phyloP scores from a whole-genome alignment of 2,888 invertebrate species.

The Amphimallon solstitiale region DNA sequence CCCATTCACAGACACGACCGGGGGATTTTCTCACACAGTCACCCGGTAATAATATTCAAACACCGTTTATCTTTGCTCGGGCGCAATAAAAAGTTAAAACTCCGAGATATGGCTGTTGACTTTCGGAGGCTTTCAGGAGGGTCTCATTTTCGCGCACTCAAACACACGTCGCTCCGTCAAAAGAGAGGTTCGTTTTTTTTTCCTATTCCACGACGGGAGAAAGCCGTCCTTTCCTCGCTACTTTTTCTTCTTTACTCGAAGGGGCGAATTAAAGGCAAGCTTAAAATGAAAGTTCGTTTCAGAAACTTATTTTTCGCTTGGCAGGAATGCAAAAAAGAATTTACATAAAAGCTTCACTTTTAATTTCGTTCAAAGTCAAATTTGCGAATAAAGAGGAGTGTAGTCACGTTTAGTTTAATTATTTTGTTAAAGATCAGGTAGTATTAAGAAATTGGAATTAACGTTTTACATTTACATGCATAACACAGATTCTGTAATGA shows the following conservation, averaged over 20 bases:
- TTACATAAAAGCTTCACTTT: no score
- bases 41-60: constrained; percentile 31
- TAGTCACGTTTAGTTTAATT: no score
- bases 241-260: background rate
- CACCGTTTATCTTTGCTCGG: constrained; percentile 33
- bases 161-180: constrained; percentile 4
- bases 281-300: no score
- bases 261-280: no score
- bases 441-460: no score
- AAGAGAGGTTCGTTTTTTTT: constrained; percentile 4
- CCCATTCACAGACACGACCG: constrained; percentile 9
- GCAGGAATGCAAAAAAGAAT: no score
- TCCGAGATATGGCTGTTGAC: constrained; percentile 29
- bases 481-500: no score
- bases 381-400: no score
- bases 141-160: constrained; percentile 13
- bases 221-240: background rate
- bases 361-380: no score
- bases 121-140: background rate
- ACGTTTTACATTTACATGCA: no score
- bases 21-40: constrained; percentile 24
- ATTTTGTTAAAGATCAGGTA: no score
- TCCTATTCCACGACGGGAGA: background rate
- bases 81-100: constrained; percentile 31
- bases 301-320: no score